Evolutionary conservation across 2,113 vertebrate genomes (phyloP).

Genomic region (Hippocampus mohnikei): DNA sequence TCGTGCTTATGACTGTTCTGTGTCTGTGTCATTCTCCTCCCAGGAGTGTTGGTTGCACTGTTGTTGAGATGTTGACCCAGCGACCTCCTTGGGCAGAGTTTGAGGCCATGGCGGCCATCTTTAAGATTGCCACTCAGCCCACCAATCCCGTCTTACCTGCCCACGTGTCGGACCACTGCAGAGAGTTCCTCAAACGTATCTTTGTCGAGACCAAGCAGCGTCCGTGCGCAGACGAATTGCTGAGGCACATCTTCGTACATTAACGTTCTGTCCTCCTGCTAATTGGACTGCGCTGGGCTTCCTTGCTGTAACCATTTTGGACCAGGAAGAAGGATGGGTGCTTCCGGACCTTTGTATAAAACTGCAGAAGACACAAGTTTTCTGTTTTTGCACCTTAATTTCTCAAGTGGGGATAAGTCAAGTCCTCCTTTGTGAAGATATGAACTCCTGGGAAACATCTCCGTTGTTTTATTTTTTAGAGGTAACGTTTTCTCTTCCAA

Average conservation of each 20-base stretch:
- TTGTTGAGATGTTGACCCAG: conserved; percentile 98
- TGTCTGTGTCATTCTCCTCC: conserved; percentile 9
- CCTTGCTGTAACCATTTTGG: conserved; percentile 30
- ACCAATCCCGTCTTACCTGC: conserved; percentile 92
- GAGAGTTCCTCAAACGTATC: conserved; percentile 94
- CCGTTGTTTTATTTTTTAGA: neutral
- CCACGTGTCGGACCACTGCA: conserved; percentile 91
- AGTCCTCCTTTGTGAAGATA: conserved; percentile 2
- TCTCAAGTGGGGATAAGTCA: conserved; percentile 19
- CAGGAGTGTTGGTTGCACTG: conserved; percentile 97
- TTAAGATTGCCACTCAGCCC: conserved; percentile 98
- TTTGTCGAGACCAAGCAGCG: conserved; percentile 94
- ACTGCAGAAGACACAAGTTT: conserved; percentile 44
- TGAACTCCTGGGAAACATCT: neutral
- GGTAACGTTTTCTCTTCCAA: neutral
- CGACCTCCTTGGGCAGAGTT: conserved; percentile 97
- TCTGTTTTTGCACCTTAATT: conserved; percentile 70
- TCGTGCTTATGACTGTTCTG: neutral
- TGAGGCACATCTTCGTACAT: conserved; percentile 95
- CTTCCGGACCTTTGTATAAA: conserved; percentile 49
- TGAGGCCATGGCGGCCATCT: conserved; percentile 99
- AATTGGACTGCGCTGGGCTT: conserved; percentile 24
- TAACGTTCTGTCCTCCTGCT: conserved; percentile 62
- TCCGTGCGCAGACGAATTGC: conserved; percentile 90
- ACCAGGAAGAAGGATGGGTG: conserved; percentile 30